Percentiles rank a stretch among this genome's conserved stretches.
Conservation (phyloP, 1,140 invertebrate species). For the Laupala kohalensis region DNA sequence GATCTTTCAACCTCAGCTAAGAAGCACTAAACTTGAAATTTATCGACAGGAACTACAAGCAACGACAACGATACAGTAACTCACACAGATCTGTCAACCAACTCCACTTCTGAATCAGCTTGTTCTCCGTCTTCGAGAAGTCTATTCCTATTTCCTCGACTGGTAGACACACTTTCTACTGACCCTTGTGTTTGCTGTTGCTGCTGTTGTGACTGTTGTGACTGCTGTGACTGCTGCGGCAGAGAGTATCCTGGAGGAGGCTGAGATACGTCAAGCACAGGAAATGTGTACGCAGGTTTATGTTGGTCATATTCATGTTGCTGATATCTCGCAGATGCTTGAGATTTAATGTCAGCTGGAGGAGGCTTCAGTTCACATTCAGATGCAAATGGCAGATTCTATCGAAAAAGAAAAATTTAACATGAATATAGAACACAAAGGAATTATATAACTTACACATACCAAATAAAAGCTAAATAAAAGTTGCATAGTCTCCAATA, state of each 20-base stretch:
- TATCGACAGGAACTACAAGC: no score
- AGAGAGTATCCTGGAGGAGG: slow-evolving; percentile 37
- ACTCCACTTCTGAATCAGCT: slow-evolving; percentile 10
- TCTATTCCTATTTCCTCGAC: neutral
- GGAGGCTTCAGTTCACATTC: slow-evolving; percentile 50
- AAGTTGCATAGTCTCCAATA: no score
- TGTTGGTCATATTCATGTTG: slow-evolving; percentile 12
- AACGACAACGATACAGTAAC: neutral
- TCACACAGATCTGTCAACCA: slow-evolving; percentile 5
- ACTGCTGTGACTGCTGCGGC: neutral
- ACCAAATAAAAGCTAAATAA: no score
- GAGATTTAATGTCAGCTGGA: neutral
- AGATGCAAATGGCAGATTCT: slow-evolving; percentile 51
- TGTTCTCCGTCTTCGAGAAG: slow-evolving; percentile 10
- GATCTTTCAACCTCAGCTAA: no score
- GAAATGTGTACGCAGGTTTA: slow-evolving; percentile 21
- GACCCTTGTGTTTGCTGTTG: neutral
- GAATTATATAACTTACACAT: no score
- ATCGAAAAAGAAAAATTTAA: slow-evolving; percentile 14
- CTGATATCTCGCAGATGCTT: neutral
- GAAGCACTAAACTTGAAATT: no score
- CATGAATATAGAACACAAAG: neutral
- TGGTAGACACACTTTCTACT: neutral
- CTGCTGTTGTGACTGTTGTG: neutral
- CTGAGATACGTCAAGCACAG: slow-evolving; percentile 35